phyloP scores from a whole-genome alignment of 2,113 vertebrate species.

The Ginglymostoma cirratum region DNA sequence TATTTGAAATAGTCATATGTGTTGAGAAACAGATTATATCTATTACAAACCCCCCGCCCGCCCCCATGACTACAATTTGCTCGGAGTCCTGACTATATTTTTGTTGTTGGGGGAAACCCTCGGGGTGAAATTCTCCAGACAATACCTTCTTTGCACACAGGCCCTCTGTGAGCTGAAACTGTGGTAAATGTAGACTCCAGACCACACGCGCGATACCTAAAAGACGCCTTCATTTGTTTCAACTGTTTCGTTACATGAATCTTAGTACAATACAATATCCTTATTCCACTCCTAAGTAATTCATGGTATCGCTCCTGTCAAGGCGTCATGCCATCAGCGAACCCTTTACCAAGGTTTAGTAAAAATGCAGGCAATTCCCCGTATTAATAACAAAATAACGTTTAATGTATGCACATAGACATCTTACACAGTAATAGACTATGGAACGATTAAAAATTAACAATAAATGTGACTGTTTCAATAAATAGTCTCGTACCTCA shows the following conservation, averaged over 20 bases:
- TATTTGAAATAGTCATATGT: neutral
- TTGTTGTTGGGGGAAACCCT: neutral
- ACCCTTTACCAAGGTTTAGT: neutral
- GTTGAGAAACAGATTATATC: neutral
- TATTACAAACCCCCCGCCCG: neutral
- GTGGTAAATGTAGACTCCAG: neutral
- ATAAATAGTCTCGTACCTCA: neutral
- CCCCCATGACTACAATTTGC: neutral
- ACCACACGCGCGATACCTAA: slow-evolving; percentile 16
- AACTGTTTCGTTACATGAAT: neutral
- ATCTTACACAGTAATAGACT: neutral
- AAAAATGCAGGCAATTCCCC: neutral
- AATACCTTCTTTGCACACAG: slow-evolving; percentile 23
- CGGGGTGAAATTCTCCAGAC: slow-evolving; percentile 14
- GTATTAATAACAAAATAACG: neutral
- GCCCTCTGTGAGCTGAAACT: neutral
- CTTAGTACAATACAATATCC: neutral
- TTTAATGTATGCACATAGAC: neutral
- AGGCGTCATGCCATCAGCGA: neutral
- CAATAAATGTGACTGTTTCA: neutral
- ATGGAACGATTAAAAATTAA: neutral
- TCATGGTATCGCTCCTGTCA: neutral
- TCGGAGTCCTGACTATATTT: neutral
- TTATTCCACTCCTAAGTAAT: neutral
- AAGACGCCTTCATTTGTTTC: slow-evolving; percentile 28